Percentiles rank a stretch among this genome's conserved stretches.
Conservation (phyloP, 2,113 vertebrate genomes). For the Caranx ignobilis region DNA sequence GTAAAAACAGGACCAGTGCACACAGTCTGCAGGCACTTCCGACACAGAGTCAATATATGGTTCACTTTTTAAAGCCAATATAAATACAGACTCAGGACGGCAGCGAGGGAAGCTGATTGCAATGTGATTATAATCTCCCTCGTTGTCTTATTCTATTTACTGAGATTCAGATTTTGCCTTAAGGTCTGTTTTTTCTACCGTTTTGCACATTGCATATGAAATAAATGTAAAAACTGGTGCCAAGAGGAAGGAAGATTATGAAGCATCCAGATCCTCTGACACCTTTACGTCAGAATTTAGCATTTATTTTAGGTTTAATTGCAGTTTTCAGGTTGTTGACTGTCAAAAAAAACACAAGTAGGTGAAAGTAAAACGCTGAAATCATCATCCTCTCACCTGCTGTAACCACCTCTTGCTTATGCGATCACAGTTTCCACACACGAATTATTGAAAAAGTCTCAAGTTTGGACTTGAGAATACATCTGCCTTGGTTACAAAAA, state of each 20-base stretch:
- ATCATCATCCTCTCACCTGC: neutral
- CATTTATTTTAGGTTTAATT: neutral
- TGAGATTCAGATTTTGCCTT: neutral
- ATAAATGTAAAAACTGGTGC: neutral
- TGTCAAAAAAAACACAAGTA: neutral
- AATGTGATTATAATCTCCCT: no score
- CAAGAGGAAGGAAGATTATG: no score
- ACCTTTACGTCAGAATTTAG: neutral
- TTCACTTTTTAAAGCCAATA: neutral
- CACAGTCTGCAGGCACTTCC: neutral
- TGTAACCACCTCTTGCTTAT: no score
- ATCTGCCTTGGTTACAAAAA: no score
- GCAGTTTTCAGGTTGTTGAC: neutral
- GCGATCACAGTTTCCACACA: no score
- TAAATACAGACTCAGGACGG: neutral
- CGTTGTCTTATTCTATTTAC: neutral
- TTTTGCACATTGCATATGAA: neutral
- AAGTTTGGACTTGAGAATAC: no score
- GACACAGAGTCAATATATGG: neutral
- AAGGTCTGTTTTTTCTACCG: neutral
- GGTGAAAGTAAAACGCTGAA: neutral
- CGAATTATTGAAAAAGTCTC: no score
- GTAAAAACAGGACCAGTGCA: conserved; percentile 69
- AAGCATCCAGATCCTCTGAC: neutral
- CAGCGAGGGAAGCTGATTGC: neutral